Evolutionary conservation across 2,888 invertebrate species (phyloP), one percentile per base, ranked within the genome.

Genomic region (Zaprionus lineosus): DNA sequence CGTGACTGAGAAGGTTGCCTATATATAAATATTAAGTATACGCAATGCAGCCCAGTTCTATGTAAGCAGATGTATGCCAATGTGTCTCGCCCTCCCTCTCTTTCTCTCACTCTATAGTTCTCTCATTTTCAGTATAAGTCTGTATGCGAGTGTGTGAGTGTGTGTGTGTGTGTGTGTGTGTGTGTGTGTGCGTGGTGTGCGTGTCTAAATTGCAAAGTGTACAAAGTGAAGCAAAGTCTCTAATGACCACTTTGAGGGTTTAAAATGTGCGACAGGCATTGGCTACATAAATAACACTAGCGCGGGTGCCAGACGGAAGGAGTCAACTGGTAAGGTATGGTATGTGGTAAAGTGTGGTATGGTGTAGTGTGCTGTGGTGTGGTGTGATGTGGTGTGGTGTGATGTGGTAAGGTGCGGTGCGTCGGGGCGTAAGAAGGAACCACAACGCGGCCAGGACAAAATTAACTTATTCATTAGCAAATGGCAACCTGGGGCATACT

Each of bases 191-290:
- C 43, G 28, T 44, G 19, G 31, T 57, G 34, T 37, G 47, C 26
- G 63, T 47, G 58, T 40, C 28, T 37, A 59, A 84, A 82, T 82
- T 74, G 65, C 78, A 57, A 60, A 65, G 55, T 73, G 69, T 57
- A 62, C 62, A 62, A 77, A 82, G 73, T 68, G 79, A 75, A 68
- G 62, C 73, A 74, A 74, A 76, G 71, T 81, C 86, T 68, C 86
- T 85, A 81, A 85, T 85, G 84, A 86, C 86, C 84, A 81, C 82
- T 86, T 81, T 81, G 81, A 84, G 86, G 78, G 82, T 68, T 78
- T 78, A 82, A 78, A 78, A 84, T 74, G 83, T 82, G 83, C 79
- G 77, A 82, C 77, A 77, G 84, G 60, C 85, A 84, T 74, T 63
- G 62, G 67, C 75, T 75, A 68, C 79, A 84, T 84, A 84, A 78